Base-by-base conservation (phyloP, 2,888 invertebrate species). In the Helobdella robusta region DNA sequence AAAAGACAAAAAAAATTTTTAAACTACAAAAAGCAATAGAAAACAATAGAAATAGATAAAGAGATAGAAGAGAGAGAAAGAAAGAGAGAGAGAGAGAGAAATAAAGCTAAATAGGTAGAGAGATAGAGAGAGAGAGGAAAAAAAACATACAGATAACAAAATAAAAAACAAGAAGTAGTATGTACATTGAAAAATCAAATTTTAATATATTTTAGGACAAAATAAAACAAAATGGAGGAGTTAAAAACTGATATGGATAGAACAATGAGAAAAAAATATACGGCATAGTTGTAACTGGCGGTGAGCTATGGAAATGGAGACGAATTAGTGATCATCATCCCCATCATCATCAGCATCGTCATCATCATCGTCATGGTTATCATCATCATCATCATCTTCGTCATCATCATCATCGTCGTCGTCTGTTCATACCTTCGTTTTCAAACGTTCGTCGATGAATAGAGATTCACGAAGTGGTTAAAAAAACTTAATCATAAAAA, bases 301-400 rank as follows among this genome's bases (percentile, higher is more conserved):
- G n/a, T n/a, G n/a, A n/a, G n/a, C n/a, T n/a, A n/a, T n/a, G n/a
- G n/a, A n/a, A n/a, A n/a, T n/a, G n/a, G n/a, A n/a, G n/a, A n/a
- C n/a, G n/a, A n/a, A n/a, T 6, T 48, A 11, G 30, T 62, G 50
- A 30, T 62, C 48, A 62, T 62, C 62, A 62, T 62, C 62, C 18
- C 50, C 48, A 48, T 50, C 63, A 50, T 48, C 63, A 52, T 63
- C 63, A 52, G 28, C 63, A 63, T 63, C 63, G 50, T 30, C 50
- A 62, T 48, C 50, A 61, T 46, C 62, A 62, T 25, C 62, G 50
- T 48, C 48, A 50, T 48, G 32, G 50, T 48, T 50, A 62, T 62
- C 62, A 50, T 62, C 62, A 2, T 62, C 63, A 63, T 50, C 63
- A 50, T n/a, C 40, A 34, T 15, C 40, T 23, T 59, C 36, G n/a